These are phyloP conservation scores for Drosophila persimilis DNA, from an alignment of 1,140 invertebrate species.

Conservation along the genomic window DNA sequence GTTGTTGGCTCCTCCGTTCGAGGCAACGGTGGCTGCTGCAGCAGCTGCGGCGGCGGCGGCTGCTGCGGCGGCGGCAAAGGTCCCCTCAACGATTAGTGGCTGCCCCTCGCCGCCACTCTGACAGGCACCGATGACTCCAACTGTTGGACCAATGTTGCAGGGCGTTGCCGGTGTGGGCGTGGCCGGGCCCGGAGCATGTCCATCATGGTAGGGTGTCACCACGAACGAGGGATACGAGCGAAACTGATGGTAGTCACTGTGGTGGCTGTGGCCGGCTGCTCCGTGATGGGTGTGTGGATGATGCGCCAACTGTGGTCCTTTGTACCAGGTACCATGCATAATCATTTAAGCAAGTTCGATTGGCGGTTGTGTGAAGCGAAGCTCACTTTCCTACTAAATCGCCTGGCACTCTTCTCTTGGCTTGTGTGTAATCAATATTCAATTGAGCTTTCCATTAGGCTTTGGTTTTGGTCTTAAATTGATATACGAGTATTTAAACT, in stretches of 20 bases:
- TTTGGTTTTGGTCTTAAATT: not conserved
- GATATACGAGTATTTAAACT: not conserved
- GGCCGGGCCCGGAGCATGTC: conserved; percentile 53
- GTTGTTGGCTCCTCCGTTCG: conserved; percentile 18
- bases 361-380: conserved; percentile 18
- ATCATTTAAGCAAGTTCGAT: conserved; percentile 74
- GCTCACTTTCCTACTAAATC: too few species aligned
- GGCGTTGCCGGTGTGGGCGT: conserved; percentile 59
- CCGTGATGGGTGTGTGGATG: conserved; percentile 69
- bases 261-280: conserved; percentile 29
- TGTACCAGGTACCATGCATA: conserved; percentile 83
- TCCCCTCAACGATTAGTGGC: conserved; percentile 72
- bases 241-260: conserved; percentile 74
- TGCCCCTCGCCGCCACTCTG: conserved; percentile 49
- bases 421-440: not conserved
- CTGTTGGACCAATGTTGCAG: conserved; percentile 45
- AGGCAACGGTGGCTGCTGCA: conserved; percentile 46
- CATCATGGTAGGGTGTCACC: conserved; percentile 77
- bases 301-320: conserved; percentile 82
- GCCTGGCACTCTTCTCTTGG: conserved; percentile 5
- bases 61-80: conserved; percentile 50
- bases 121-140: conserved; percentile 29
- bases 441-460: not conserved
- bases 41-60: conserved; percentile 55
- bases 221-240: conserved; percentile 81